These are phyloP conservation scores for Tamandua tetradactyla DNA, from an alignment of 2,797 vertebrate genomes.

Conservation along the genomic window DNA sequence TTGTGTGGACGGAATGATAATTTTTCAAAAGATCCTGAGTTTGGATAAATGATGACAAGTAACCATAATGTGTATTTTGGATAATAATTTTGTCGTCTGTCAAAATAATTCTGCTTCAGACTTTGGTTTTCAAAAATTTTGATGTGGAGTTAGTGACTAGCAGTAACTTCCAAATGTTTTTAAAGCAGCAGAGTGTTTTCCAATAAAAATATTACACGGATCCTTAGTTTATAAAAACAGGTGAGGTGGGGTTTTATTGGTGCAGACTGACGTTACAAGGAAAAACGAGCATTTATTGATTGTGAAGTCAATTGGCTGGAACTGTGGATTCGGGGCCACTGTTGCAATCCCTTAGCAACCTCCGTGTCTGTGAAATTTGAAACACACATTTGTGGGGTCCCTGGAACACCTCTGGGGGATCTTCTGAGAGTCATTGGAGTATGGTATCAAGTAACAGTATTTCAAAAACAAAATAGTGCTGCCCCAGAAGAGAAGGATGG, in stretches of 20 bases:
- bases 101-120: neutral
- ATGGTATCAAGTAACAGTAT: neutral
- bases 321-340: neutral
- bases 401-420: neutral
- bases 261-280: neutral
- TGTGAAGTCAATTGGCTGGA: neutral
- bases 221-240: neutral
- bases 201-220: neutral
- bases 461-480: neutral
- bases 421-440: neutral
- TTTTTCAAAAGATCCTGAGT: constrained; percentile 4
- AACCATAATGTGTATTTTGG: neutral
- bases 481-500: neutral
- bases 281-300: neutral
- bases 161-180: neutral
- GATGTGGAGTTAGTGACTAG: neutral
- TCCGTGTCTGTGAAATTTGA: neutral
- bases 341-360: neutral
- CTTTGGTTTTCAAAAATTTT: neutral
- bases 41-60: neutral
- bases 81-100: neutral
- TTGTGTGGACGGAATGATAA: constrained; percentile 1
- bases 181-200: neutral
- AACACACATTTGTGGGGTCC: neutral
- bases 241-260: neutral